phyloP scores from a whole-genome alignment of 2,888 invertebrate species.

The Orchesella flavescens region DNA sequence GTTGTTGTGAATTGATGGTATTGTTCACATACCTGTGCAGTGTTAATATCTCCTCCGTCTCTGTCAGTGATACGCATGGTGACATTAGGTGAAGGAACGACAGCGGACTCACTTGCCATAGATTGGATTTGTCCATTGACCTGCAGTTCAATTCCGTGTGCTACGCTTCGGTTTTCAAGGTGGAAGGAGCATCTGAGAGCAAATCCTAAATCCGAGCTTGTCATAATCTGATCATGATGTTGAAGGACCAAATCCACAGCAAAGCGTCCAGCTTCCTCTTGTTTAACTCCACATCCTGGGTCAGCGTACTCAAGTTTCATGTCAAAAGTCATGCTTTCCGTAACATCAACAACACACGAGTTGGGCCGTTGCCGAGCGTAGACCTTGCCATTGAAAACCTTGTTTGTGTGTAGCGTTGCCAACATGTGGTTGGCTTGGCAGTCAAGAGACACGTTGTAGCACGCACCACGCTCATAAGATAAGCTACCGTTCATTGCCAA shows the following conservation, averaged over 20 bases:
- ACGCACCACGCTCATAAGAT: conserved; percentile 75
- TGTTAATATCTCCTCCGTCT: conserved; percentile 74
- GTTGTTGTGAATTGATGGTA: conserved; percentile 19
- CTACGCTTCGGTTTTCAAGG: conserved; percentile 75
- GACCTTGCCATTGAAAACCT: conserved; percentile 76
- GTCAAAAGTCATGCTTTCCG: conserved; percentile 74
- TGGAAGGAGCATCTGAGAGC: conserved; percentile 76
- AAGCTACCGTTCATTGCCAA: conserved; percentile 74
- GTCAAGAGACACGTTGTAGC: conserved; percentile 75
- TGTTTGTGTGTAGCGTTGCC: conserved; percentile 75
- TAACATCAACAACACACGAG: conserved; percentile 75
- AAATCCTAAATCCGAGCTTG: conserved; percentile 75
- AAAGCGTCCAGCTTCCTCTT: conserved; percentile 74
- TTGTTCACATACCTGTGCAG: conserved; percentile 73
- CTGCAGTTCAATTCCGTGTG: conserved; percentile 74
- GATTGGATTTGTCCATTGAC: conserved; percentile 73
- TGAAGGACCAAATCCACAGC: conserved; percentile 75
- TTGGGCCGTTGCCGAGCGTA: conserved; percentile 75
- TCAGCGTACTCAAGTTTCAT: conserved; percentile 75
- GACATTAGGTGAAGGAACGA: conserved; percentile 75
- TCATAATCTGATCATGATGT: conserved; percentile 75
- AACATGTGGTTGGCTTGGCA: conserved; percentile 75
- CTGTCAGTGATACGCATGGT: conserved; percentile 75
- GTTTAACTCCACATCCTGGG: conserved; percentile 75
- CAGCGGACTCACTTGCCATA: conserved; percentile 74